phyloP scores from a whole-genome alignment of 2,113 vertebrate species.

The Plectropomus leopardus region DNA sequence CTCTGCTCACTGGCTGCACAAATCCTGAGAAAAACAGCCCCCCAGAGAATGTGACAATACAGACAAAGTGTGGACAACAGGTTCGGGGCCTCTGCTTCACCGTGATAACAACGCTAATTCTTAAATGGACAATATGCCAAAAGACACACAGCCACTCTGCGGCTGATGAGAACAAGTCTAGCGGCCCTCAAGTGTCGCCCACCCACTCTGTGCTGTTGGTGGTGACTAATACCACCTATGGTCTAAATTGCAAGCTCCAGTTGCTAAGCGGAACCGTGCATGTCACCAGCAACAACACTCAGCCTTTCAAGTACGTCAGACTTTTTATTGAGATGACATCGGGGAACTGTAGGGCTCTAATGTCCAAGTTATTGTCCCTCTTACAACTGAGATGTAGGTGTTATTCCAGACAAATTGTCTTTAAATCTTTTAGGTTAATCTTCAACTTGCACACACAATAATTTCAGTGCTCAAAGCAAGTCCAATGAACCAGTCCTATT shows the following conservation, averaged over 20 bases:
- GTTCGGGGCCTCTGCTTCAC: constrained; percentile 1
- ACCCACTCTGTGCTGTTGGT: constrained; percentile 58
- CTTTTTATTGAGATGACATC: not conserved
- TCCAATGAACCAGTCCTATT: not conserved
- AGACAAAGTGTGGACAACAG: constrained; percentile 1
- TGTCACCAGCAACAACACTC: constrained; percentile 25
- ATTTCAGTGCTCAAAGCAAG: not conserved
- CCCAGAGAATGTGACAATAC: not conserved
- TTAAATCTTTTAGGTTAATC: not conserved
- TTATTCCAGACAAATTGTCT: not conserved
- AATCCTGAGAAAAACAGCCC: constrained; percentile 8
- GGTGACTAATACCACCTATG: constrained; percentile 79
- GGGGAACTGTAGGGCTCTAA: not conserved
- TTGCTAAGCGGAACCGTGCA: constrained; percentile 41
- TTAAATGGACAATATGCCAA: constrained; percentile 27
- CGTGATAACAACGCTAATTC: constrained; percentile 18
- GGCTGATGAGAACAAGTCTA: constrained; percentile 41
- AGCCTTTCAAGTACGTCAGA: constrained; percentile 2
- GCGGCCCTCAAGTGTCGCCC: constrained; percentile 34
- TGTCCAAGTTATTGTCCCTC: not conserved
- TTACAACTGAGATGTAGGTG: not conserved
- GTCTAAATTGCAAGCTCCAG: constrained; percentile 68
- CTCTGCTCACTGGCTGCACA: constrained; percentile 28
- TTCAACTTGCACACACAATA: not conserved
- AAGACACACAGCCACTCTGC: constrained; percentile 33